Percentiles rank a stretch among this genome's conserved stretches.
These are phyloP conservation scores for Cyclopterus lumpus DNA, from an alignment of 2,797 vertebrate genomes.

Conservation along the genomic window DNA sequence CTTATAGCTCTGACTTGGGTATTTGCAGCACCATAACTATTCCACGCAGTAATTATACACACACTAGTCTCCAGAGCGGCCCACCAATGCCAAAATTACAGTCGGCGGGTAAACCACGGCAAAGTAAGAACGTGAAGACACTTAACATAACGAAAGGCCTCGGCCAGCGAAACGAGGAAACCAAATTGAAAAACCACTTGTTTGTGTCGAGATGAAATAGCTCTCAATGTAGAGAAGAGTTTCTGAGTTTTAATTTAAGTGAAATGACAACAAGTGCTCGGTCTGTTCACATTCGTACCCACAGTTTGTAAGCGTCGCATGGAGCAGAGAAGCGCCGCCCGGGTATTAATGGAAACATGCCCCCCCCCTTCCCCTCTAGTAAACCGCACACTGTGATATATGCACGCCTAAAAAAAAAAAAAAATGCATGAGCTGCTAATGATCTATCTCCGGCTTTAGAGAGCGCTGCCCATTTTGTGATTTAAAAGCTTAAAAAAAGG, in stretches of 20 bases:
- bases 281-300: not conserved
- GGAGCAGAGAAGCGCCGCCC: not conserved
- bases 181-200: constrained; percentile 16
- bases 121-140: constrained; percentile 57
- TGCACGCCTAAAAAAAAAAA: constrained; percentile 26
- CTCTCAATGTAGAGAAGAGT: not conserved
- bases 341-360: constrained; percentile 34
- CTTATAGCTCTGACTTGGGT: constrained; percentile 58
- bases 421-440: constrained; percentile 28
- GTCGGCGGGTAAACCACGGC: constrained; percentile 72
- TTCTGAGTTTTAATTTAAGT: not conserved
- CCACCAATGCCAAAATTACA: constrained; percentile 74
- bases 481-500: constrained; percentile 40
- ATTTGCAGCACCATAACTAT: constrained; percentile 66
- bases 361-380: not conserved
- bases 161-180: constrained; percentile 25
- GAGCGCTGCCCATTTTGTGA: constrained; percentile 8
- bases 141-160: constrained; percentile 30
- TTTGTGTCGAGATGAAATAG: not conserved
- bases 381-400: not conserved
- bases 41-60: constrained; percentile 69
- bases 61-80: constrained; percentile 60
- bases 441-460: constrained; percentile 4
- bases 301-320: constrained; percentile 13
- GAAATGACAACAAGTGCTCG: constrained; percentile 1